phyloP scores from a whole-genome alignment of 2,113 vertebrate species.

The Danionella cerebrum region DNA sequence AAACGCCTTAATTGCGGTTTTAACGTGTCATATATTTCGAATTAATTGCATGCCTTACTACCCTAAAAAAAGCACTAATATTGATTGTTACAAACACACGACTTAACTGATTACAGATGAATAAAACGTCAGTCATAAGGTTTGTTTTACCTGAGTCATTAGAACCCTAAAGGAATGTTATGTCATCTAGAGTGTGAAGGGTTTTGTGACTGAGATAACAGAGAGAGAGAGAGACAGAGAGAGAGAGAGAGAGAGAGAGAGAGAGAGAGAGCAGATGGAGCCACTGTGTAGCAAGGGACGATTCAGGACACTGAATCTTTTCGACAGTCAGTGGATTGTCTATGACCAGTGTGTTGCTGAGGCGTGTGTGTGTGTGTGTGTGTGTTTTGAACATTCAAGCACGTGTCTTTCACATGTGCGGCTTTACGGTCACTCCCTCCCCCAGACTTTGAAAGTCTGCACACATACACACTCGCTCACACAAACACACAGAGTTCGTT shows the following conservation, averaged over 20 bases:
- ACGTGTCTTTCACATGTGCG: slow-evolving; percentile 15
- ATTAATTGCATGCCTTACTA: too few species aligned
- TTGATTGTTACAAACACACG: too few species aligned
- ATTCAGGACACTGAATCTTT: slow-evolving; percentile 15
- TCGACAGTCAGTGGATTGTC: slow-evolving; percentile 10
- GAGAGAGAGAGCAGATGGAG: slow-evolving; percentile 9
- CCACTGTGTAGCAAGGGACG: background rate
- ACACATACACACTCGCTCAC: slow-evolving; percentile 5
- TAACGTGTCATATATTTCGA: too few species aligned
- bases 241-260: background rate
- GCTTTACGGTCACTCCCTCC: background rate
- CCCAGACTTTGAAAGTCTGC: background rate
- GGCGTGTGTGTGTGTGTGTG: slow-evolving; percentile 5
- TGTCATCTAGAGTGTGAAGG: background rate
- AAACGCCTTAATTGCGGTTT: too few species aligned
- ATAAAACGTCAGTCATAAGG: too few species aligned
- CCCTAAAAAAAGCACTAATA: too few species aligned
- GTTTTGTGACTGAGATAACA: background rate
- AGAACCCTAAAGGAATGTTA: background rate
- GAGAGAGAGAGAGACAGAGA: background rate
- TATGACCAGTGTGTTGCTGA: slow-evolving; percentile 7
- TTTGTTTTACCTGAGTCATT: too few species aligned
- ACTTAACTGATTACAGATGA: too few species aligned
- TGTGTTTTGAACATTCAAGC: background rate
- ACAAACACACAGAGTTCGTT: background rate